Conservation (phyloP, 2,113 vertebrate genomes). For the Eclectus roratus region DNA sequence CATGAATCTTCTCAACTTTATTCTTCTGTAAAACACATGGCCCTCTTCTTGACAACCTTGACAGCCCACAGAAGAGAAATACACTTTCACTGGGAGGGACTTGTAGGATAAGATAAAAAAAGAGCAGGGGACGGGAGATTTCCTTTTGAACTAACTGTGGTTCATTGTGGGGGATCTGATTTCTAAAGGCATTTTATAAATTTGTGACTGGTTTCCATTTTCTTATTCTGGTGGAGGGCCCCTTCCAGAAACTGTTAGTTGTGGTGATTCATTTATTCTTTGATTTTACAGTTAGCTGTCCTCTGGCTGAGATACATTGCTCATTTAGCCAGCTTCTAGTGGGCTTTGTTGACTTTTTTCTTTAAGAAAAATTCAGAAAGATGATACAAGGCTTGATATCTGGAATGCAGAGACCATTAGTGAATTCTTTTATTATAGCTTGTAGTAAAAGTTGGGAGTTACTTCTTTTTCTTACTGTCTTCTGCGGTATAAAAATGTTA, state of each 20-base stretch:
- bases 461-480: background rate
- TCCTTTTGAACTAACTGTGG: background rate
- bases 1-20: background rate
- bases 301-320: background rate
- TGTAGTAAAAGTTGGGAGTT: background rate
- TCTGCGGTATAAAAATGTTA: background rate
- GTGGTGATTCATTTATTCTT: background rate
- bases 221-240: background rate
- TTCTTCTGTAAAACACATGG: slow-evolving; percentile 13
- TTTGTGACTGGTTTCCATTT: background rate
- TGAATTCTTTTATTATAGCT: background rate
- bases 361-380: background rate
- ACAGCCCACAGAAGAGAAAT: background rate
- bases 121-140: background rate
- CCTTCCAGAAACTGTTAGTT: background rate
- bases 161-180: background rate
- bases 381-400: background rate
- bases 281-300: background rate
- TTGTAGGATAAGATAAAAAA: slow-evolving; percentile 25
- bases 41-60: slow-evolving; percentile 1
- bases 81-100: background rate
- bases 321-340: background rate
- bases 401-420: slow-evolving; percentile 1
- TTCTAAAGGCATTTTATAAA: background rate
- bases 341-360: background rate